A percentile compares a stretch with the other conserved stretches of the same genome.
phyloP scores from a whole-genome alignment of 1,140 invertebrate species.

The Sweltsa coloradensis region DNA sequence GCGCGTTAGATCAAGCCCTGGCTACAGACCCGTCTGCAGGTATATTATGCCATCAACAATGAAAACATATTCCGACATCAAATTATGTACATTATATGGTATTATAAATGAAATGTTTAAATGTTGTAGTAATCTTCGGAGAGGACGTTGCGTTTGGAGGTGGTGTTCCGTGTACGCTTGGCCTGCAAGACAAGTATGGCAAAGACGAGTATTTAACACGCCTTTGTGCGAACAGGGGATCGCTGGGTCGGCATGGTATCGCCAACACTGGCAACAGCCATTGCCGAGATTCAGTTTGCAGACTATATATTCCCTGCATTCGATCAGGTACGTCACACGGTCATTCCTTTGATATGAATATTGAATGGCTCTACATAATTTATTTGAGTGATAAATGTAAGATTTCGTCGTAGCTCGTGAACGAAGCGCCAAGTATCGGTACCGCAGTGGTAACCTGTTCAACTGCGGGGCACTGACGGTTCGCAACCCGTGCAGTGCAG shows the following conservation, averaged over 20 bases:
- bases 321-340: conserved; percentile 69
- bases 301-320: conserved; percentile 99
- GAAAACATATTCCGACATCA: too few relatives aligned
- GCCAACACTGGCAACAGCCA: conserved; percentile 75
- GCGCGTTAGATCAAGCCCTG: conserved; percentile 77
- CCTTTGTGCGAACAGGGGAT: conserved; percentile 98
- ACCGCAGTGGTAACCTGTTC: conserved; percentile 82
- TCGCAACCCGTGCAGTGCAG: conserved; percentile 73
- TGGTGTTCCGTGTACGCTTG: conserved; percentile 92
- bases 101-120: not conserved
- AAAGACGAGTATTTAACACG: conserved; percentile 93
- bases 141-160: conserved; percentile 99
- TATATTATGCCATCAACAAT: too few relatives aligned
- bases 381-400: not conserved
- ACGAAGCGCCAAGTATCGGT: conserved; percentile 92
- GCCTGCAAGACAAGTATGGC: conserved; percentile 89
- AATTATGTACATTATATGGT: too few relatives aligned
- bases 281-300: conserved; percentile 99
- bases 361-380: not conserved
- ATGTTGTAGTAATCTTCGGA: conserved; percentile 71
- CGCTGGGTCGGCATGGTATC: conserved; percentile 90
- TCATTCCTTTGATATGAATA: not conserved
- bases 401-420: conserved; percentile 45
- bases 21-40: conserved; percentile 65
- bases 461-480: conserved; percentile 88